Evolutionary conservation across 2,888 invertebrate species (phyloP).

Genomic region (Keiferia lycopersicella): DNA sequence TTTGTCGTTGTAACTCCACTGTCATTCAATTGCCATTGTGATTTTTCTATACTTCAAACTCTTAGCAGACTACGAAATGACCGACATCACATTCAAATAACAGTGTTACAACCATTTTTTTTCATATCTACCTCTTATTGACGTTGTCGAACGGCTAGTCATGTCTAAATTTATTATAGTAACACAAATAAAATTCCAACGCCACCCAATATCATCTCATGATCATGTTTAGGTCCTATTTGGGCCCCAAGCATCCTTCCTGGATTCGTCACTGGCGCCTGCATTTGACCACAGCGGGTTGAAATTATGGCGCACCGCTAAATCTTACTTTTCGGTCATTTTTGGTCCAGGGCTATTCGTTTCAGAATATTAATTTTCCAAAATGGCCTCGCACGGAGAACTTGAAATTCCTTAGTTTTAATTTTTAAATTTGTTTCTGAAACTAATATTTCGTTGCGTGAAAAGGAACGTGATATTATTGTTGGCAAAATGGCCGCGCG

Average conservation of each 20-base stretch:
- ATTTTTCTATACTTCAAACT: too few relatives aligned
- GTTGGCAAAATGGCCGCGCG: not conserved
- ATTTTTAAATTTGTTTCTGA: not conserved
- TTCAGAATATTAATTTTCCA: conserved; percentile 14
- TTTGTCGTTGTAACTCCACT: too few relatives aligned
- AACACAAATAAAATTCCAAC: too few relatives aligned
- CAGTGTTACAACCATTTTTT: too few relatives aligned
- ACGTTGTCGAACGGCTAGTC: too few relatives aligned
- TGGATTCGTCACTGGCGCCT: not conserved
- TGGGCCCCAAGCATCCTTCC: not conserved
- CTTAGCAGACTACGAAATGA: too few relatives aligned
- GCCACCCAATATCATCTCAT: too few relatives aligned
- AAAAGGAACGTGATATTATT: not conserved
- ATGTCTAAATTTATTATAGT: too few relatives aligned
- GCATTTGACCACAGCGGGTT: not conserved
- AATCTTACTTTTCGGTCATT: conserved; percentile 6
- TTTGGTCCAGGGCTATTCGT: conserved; percentile 2
- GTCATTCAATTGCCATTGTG: too few relatives aligned
- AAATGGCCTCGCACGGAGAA: not conserved
- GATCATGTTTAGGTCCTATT: too few relatives aligned
- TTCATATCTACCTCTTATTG: too few relatives aligned
- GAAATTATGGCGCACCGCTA: not conserved
- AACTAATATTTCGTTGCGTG: not conserved
- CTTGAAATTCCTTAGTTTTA: not conserved
- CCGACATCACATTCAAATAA: too few relatives aligned